Evolutionary conservation across 2,888 invertebrate genomes (phyloP).

Genomic region (Caenorhabditis imperialis): DNA sequence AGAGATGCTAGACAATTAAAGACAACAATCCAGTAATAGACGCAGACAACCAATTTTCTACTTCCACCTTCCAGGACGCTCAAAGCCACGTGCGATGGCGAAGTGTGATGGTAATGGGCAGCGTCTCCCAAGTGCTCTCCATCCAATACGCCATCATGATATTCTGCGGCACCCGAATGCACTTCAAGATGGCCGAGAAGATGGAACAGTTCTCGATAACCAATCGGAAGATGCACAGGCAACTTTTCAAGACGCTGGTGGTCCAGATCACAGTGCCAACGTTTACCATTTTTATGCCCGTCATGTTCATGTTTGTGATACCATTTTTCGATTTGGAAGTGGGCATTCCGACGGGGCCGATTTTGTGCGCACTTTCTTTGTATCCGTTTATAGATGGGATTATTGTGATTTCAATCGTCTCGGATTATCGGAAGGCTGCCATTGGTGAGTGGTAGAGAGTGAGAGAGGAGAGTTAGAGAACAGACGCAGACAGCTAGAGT

Average conservation of each 20-base stretch:
- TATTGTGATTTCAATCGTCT: conserved; percentile 41
- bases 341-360: conserved; percentile 28
- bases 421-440: conserved; percentile 39
- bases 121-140: conserved; percentile 40
- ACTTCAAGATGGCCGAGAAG: conserved; percentile 46
- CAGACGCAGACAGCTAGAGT: not conserved
- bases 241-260: conserved; percentile 50
- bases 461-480: not conserved
- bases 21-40: no score
- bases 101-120: conserved; percentile 42
- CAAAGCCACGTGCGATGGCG: conserved; percentile 32
- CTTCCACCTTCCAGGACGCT: conserved; percentile 33
- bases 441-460: conserved; percentile 11
- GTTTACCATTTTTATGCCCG: conserved; percentile 37
- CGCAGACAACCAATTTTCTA: no score
- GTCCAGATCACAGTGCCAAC: conserved; percentile 40
- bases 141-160: conserved; percentile 48
- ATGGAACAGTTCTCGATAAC: conserved; percentile 41
- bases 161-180: conserved; percentile 44
- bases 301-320: conserved; percentile 34
- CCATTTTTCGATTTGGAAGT: conserved; percentile 40
- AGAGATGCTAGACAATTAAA: no score
- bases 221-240: conserved; percentile 37
- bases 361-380: conserved; percentile 33
- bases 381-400: conserved; percentile 47